These are phyloP conservation scores for Pavo muticus DNA, from an alignment of 2,113 vertebrate genomes.

Conservation along the genomic window DNA sequence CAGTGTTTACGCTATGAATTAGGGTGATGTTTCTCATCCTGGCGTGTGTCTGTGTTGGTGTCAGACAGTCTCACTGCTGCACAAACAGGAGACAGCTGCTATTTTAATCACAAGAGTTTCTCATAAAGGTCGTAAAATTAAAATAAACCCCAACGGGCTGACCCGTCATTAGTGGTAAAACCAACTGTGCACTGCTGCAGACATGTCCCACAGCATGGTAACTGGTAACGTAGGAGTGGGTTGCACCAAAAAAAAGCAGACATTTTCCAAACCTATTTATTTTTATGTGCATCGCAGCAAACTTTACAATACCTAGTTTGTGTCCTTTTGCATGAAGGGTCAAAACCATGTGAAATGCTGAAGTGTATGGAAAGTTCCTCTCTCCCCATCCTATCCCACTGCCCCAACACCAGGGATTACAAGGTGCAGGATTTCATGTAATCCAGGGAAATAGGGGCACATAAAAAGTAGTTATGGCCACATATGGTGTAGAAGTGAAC, in stretches of 20 bases:
- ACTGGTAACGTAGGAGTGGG: background rate
- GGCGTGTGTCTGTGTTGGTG: conserved; percentile 4
- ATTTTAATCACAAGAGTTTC: conserved; percentile 57
- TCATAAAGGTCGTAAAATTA: conserved; percentile 56
- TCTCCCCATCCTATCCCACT: background rate
- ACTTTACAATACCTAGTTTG: background rate
- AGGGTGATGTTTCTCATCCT: background rate
- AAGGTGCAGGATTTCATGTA: background rate
- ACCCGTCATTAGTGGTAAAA: conserved; percentile 64
- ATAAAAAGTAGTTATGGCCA: background rate
- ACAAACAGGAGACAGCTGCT: conserved; percentile 50
- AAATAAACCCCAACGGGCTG: conserved; percentile 47
- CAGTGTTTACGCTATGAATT: background rate
- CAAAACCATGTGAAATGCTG: background rate
- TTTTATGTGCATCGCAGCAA: background rate
- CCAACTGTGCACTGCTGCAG: background rate
- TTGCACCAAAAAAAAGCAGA: background rate
- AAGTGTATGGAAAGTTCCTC: background rate
- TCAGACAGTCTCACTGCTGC: background rate
- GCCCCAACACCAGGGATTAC: background rate
- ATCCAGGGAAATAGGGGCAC: background rate
- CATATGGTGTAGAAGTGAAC: background rate
- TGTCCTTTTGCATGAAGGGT: background rate
- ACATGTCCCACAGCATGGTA: background rate
- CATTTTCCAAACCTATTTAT: background rate